Percentiles rank a stretch among this genome's conserved stretches.
Evolutionary conservation across 2,113 vertebrate genomes (phyloP).

Genomic region (Ondatra zibethicus): DNA sequence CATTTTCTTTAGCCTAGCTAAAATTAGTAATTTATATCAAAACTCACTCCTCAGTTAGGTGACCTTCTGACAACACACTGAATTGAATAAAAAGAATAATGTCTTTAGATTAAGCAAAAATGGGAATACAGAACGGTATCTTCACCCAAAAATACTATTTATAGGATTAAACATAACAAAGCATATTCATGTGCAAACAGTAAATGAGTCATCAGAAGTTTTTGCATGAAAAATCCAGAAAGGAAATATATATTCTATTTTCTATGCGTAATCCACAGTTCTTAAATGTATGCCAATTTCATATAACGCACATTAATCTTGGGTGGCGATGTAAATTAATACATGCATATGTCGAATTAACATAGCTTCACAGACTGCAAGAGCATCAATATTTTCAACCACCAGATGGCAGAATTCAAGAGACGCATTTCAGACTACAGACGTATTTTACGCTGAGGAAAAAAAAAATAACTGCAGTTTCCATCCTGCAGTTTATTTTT

Average conservation of each 20-base stretch:
- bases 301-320: not conserved
- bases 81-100: not conserved
- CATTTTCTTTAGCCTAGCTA: not conserved
- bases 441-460: not conserved
- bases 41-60: not conserved
- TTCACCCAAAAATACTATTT: not conserved
- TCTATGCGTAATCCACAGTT: not conserved
- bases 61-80: slow-evolving; percentile 30
- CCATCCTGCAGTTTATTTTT: slow-evolving; percentile 58
- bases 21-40: slow-evolving; percentile 49
- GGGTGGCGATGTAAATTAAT: not conserved
- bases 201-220: slow-evolving; percentile 7
- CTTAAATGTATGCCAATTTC: slow-evolving; percentile 6
- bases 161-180: slow-evolving; percentile 2
- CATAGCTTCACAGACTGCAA: not conserved
- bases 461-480: slow-evolving; percentile 9
- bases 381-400: slow-evolving; percentile 60
- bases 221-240: slow-evolving; percentile 33
- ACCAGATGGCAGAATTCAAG: slow-evolving; percentile 76
- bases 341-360: not conserved
- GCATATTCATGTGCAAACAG: slow-evolving; percentile 15
- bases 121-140: not conserved
- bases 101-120: not conserved
- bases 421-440: not conserved
- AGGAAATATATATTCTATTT: not conserved